phyloP scores from a whole-genome alignment of 2,888 invertebrate species.

The Drosophila subsilvestris region DNA sequence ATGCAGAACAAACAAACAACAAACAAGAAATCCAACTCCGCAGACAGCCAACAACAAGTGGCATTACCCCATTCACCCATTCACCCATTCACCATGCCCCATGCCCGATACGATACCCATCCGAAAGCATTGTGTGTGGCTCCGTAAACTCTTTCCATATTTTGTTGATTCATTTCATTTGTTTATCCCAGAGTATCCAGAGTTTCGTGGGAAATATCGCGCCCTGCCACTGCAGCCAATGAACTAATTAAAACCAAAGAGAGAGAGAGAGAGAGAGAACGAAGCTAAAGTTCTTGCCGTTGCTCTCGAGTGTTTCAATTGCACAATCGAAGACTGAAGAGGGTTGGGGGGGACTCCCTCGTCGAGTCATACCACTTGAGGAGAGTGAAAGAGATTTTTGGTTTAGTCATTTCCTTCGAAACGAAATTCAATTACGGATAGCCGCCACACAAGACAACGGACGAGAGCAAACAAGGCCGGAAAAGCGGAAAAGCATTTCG shows the following conservation, averaged over 20 bases:
- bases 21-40: slow-evolving; percentile 5
- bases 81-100: neutral
- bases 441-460: slow-evolving; percentile 32
- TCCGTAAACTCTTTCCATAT: slow-evolving; percentile 30
- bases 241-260: slow-evolving; percentile 80
- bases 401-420: slow-evolving; percentile 75
- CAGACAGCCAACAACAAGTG: slow-evolving; percentile 55
- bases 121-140: slow-evolving; percentile 46
- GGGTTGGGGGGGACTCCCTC: slow-evolving; percentile 1
- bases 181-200: slow-evolving; percentile 58
- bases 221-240: slow-evolving; percentile 59
- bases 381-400: slow-evolving; percentile 45
- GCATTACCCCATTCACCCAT: slow-evolving; percentile 31
- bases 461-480: slow-evolving; percentile 45
- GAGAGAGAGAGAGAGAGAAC: too few species aligned
- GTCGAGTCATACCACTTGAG: slow-evolving; percentile 56
- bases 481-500: slow-evolving; percentile 47
- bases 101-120: neutral
- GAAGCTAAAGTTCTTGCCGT: neutral
- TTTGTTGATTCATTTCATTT: slow-evolving; percentile 77
- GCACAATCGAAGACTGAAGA: slow-evolving; percentile 31
- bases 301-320: slow-evolving; percentile 52
- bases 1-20: slow-evolving; percentile 26
- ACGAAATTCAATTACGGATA: slow-evolving; percentile 50
- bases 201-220: slow-evolving; percentile 77